Evolutionary conservation across 2,113 vertebrate genomes (phyloP).

Genomic region (Burhinus bistriatus): DNA sequence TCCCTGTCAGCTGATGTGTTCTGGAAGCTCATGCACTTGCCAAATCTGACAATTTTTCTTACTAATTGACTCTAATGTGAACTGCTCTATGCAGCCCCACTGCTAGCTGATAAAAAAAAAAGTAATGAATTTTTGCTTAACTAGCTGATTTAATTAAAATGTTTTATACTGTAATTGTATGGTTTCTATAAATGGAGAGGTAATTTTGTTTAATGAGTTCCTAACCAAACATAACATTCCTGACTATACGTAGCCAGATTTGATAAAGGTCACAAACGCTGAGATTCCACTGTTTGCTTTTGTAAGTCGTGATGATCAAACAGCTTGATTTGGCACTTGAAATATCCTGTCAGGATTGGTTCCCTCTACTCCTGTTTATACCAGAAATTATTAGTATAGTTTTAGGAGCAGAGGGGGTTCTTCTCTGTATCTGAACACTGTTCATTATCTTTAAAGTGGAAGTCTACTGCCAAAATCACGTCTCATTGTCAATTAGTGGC

Average conservation of each 20-base stretch:
- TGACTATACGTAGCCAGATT: slow-evolving; percentile 44
- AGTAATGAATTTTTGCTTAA: slow-evolving; percentile 57
- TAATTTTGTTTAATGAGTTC: slow-evolving; percentile 64
- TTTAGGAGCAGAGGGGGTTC: slow-evolving; percentile 5
- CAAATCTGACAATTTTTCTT: slow-evolving; percentile 61
- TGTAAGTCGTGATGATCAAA: slow-evolving; percentile 52
- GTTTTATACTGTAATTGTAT: slow-evolving; percentile 60
- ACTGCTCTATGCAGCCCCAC: slow-evolving; percentile 4
- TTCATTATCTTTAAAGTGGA: slow-evolving; percentile 47
- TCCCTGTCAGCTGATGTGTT: slow-evolving; percentile 3
- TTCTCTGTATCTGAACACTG: neutral
- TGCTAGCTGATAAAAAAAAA: slow-evolving; percentile 10
- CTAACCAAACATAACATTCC: slow-evolving; percentile 58
- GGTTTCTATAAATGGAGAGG: slow-evolving; percentile 63
- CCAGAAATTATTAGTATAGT: slow-evolving; percentile 8
- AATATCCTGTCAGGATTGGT: slow-evolving; percentile 34
- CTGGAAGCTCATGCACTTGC: slow-evolving; percentile 7
- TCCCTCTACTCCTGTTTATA: slow-evolving; percentile 17
- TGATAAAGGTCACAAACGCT: slow-evolving; percentile 63
- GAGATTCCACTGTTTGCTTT: slow-evolving; percentile 54
- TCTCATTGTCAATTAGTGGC: slow-evolving; percentile 31
- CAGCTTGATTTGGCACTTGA: slow-evolving; percentile 66
- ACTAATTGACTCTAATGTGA: slow-evolving; percentile 60
- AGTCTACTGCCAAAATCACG: slow-evolving; percentile 6
- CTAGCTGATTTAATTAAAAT: slow-evolving; percentile 72